These are phyloP conservation scores for Hydractinia symbiolongicarpus DNA, from an alignment of 30 jellyfish, hydroid and myxozoan species.

Conservation along the genomic window DNA sequence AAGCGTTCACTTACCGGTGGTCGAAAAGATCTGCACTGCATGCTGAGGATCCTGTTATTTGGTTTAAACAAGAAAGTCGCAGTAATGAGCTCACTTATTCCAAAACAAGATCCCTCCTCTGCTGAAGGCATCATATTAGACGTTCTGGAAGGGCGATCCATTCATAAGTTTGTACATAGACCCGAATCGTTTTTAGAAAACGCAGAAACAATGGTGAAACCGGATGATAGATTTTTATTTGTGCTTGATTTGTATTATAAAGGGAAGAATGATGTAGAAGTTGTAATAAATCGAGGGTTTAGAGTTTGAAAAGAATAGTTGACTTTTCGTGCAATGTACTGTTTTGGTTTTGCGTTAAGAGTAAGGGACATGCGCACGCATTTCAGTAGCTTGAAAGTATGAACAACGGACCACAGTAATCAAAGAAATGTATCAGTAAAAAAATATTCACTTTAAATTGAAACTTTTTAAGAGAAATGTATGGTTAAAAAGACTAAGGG, in stretches of 20 bases:
- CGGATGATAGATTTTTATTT: not conserved
- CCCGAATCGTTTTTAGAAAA: not conserved
- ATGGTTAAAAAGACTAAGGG: too few species aligned
- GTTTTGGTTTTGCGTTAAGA: too few species aligned
- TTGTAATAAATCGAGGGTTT: not conserved
- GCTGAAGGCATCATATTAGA: not conserved
- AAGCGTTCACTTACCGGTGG: not conserved
- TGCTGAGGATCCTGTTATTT: not conserved
- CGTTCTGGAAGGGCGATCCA: not conserved
- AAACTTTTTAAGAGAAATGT: too few species aligned
- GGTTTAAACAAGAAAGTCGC: not conserved
- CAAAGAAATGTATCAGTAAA: too few species aligned
- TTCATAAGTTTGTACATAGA: not conserved
- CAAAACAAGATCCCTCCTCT: not conserved
- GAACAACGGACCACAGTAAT: too few species aligned
- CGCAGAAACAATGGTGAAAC: not conserved
- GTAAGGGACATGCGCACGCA: too few species aligned
- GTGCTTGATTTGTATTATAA: slow-evolving; percentile 1
- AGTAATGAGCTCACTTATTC: not conserved
- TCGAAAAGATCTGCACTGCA: not conserved
- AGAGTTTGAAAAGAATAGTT: too few species aligned
- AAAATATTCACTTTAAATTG: too few species aligned
- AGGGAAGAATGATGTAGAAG: not conserved
- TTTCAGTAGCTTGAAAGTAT: too few species aligned
- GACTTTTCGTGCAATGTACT: too few species aligned